phyloP scores from a whole-genome alignment of 2,113 vertebrate genomes.

The Vidua macroura region DNA sequence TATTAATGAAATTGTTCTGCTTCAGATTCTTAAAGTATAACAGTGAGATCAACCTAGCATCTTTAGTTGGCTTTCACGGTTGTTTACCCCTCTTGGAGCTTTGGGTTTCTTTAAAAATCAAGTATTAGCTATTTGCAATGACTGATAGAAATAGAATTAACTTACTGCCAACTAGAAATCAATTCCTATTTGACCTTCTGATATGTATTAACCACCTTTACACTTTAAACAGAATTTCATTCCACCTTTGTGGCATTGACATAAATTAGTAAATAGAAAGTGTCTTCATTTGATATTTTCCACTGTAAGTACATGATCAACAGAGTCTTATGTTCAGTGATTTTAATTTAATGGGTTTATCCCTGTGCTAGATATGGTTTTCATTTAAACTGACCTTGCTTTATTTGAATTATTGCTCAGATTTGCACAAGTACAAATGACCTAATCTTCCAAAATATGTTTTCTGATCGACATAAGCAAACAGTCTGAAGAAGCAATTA shows the following conservation, averaged over 20 bases:
- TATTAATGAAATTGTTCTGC: not conserved
- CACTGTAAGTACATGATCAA: slow-evolving; percentile 50
- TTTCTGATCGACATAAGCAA: slow-evolving; percentile 70
- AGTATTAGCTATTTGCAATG: not conserved
- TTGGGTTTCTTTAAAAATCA: not conserved
- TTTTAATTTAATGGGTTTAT: slow-evolving; percentile 70
- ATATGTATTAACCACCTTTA: not conserved
- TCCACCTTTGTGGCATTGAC: not conserved
- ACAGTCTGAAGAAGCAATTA: slow-evolving; percentile 66
- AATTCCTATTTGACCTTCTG: not conserved
- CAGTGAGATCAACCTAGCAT: not conserved
- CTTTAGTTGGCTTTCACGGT: not conserved
- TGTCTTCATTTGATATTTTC: slow-evolving; percentile 65
- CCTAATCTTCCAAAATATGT: slow-evolving; percentile 69
- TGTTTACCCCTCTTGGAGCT: not conserved
- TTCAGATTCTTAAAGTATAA: not conserved
- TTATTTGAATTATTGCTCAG: slow-evolving; percentile 71
- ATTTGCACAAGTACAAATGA: slow-evolving; percentile 70
- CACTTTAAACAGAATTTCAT: slow-evolving; percentile 12
- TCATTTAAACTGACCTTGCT: slow-evolving; percentile 75
- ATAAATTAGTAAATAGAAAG: slow-evolving; percentile 45
- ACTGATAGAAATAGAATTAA: not conserved
- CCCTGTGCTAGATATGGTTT: slow-evolving; percentile 36
- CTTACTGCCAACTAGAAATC: not conserved
- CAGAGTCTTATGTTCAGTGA: slow-evolving; percentile 50